Conservation (phyloP, 2,113 vertebrate species). For the Odontophorus gujanensis region DNA sequence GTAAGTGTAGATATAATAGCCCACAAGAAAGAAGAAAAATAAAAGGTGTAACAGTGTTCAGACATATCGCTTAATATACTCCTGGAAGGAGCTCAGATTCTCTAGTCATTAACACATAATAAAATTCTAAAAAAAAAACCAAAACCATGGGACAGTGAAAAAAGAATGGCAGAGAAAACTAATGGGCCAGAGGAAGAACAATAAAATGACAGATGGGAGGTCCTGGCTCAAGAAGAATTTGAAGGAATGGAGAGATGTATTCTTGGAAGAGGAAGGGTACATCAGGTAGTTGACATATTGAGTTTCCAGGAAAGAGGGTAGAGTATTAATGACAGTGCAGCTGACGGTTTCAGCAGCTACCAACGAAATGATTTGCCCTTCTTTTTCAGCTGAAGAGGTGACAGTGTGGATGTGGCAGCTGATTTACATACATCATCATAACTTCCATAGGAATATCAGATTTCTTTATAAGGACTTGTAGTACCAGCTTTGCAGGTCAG, state of each 20-base stretch:
- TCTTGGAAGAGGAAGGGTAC: constrained; percentile 74
- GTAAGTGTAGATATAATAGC: neutral
- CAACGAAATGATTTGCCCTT: constrained; percentile 55
- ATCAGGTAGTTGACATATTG: constrained; percentile 68
- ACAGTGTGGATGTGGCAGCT: constrained; percentile 3
- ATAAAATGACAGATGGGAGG: constrained; percentile 62
- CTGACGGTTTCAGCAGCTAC: constrained; percentile 66
- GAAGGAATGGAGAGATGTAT: constrained; percentile 54
- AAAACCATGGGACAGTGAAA: neutral
- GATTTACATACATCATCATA: constrained; percentile 49
- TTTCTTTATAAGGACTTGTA: constrained; percentile 42
- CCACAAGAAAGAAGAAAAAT: neutral
- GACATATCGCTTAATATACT: neutral
- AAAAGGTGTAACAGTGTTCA: neutral
- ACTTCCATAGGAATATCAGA: constrained; percentile 36
- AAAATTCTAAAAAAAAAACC: constrained; percentile 5
- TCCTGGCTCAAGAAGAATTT: constrained; percentile 62
- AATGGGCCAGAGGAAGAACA: constrained; percentile 49
- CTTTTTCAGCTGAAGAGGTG: constrained; percentile 58
- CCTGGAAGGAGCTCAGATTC: neutral
- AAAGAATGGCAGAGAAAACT: constrained; percentile 3
- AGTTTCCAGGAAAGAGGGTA: constrained; percentile 66
- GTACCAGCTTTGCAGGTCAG: constrained; percentile 14
- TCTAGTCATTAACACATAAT: neutral
- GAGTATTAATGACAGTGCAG: constrained; percentile 59